Evolutionary conservation across 1,140 invertebrate genomes (phyloP).

Genomic region (Adelges cooleyi): DNA sequence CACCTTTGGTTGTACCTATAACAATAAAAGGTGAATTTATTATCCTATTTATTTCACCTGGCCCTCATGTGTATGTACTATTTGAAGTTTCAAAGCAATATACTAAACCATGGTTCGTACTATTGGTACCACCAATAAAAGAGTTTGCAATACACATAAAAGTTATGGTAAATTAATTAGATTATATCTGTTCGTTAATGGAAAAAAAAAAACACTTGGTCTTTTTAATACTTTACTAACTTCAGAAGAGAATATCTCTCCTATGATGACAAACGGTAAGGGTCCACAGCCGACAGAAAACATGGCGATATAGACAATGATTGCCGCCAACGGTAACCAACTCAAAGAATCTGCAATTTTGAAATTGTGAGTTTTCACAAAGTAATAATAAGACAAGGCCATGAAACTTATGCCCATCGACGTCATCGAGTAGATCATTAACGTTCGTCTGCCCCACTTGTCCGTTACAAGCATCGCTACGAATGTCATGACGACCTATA

Average conservation of each 20-base stretch:
- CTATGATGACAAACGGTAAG: conserved; percentile 48
- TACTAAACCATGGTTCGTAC: no score
- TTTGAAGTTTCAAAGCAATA: no score
- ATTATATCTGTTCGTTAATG: no score
- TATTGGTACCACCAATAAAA: no score
- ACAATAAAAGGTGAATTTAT: no score
- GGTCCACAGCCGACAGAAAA: conserved; percentile 42
- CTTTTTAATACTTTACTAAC: no score
- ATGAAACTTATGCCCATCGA: conserved; percentile 40
- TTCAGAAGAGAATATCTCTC: conserved; percentile 45
- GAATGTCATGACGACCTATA: conserved; percentile 40
- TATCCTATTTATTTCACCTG: no score
- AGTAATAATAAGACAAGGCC: conserved; percentile 40
- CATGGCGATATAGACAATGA: conserved; percentile 45
- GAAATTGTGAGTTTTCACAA: conserved; percentile 38
- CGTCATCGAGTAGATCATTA: conserved; percentile 44
- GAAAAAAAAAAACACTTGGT: no score
- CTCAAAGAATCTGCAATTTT: conserved; percentile 31
- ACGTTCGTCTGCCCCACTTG: conserved; percentile 43
- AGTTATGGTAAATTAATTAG: no score
- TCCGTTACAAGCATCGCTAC: conserved; percentile 46
- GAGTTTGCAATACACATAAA: no score
- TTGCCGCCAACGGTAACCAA: conserved; percentile 44
- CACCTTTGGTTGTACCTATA: no score
- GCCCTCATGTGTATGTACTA: no score